Evolutionary conservation across 2,113 vertebrate genomes (phyloP).

Genomic region (Ptyas mucosa): DNA sequence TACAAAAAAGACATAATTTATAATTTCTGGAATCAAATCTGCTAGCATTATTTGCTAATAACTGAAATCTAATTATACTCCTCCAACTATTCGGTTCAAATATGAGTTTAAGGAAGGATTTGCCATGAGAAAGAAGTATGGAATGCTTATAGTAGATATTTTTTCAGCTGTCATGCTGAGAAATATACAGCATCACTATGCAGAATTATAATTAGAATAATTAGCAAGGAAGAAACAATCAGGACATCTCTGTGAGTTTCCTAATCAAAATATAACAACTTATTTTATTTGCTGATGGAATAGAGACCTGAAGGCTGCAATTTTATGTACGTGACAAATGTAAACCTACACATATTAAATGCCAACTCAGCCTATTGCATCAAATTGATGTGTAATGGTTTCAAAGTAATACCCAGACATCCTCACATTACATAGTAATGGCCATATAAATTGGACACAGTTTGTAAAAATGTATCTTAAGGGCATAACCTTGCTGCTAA

Average conservation of each 20-base stretch:
- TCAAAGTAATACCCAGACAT: neutral
- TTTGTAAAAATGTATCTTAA: neutral
- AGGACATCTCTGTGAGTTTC: neutral
- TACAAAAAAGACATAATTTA: neutral
- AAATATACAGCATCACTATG: neutral
- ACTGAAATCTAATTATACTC: neutral
- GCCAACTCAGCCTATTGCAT: no score
- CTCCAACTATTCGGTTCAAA: no score
- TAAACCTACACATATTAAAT: neutral
- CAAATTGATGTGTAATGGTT: neutral
- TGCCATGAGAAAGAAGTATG: neutral
- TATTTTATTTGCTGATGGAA: neutral
- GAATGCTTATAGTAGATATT: neutral
- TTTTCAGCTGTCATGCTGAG: neutral
- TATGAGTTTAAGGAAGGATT: neutral
- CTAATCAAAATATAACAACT: neutral
- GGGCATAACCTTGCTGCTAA: neutral
- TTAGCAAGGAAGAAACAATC: neutral
- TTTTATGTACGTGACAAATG: neutral
- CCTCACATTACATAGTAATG: neutral
- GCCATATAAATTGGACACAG: neutral
- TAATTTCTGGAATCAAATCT: neutral
- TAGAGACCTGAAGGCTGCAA: neutral
- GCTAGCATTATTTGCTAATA: neutral
- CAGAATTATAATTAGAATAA: constrained; percentile 1